These are phyloP conservation scores for Meleagris gallopavo DNA, from an alignment of 2,113 vertebrate species.

Conservation along the genomic window DNA sequence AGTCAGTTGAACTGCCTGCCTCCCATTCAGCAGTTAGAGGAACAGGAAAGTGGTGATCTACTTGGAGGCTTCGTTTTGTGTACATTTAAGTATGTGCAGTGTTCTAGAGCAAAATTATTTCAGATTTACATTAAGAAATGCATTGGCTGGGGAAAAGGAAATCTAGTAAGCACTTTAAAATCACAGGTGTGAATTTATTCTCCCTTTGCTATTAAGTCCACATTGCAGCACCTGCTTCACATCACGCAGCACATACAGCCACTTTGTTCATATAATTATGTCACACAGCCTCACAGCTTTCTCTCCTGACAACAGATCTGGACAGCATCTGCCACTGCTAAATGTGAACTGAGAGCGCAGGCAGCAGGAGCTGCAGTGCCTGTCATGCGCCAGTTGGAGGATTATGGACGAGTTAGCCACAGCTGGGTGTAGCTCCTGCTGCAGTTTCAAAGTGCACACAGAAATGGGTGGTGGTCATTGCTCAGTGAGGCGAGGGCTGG, in stretches of 20 bases:
- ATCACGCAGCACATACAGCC: not conserved
- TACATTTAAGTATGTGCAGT: not conserved
- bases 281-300: fast-evolving
- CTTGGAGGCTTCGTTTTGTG: not conserved
- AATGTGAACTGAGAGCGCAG: not conserved
- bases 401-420: not conserved
- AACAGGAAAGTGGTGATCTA: not conserved
- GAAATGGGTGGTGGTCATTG: not conserved
- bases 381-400: not conserved
- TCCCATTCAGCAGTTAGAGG: not conserved
- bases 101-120: not conserved
- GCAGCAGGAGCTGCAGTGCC: not conserved
- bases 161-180: not conserved
- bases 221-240: not conserved
- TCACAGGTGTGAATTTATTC: not conserved
- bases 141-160: not conserved
- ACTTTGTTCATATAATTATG: not conserved
- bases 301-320: not conserved
- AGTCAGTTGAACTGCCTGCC: not conserved
- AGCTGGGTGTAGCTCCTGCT: not conserved
- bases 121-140: not conserved
- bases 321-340: not conserved
- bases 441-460: not conserved
- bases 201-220: not conserved
- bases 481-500: not conserved